A percentile compares a stretch with the other conserved stretches of the same genome.
Conservation (phyloP, 2,113 vertebrate genomes). For the Terrapene triunguis region DNA sequence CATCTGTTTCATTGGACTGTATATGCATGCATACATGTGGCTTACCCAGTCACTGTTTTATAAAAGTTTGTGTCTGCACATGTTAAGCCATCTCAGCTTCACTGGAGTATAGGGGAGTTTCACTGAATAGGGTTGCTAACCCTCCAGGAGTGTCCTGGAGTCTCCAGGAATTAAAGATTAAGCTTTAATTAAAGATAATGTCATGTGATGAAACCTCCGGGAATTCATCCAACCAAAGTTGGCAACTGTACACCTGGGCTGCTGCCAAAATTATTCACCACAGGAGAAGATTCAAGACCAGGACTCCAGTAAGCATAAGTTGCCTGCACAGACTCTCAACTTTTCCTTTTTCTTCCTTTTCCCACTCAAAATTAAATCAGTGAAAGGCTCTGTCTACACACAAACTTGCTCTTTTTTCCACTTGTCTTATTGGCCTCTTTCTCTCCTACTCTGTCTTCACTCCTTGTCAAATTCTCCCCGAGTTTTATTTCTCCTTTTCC, state of each 20-base stretch:
- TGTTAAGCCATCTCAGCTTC: background rate
- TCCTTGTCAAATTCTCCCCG: background rate
- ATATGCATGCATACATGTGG: background rate
- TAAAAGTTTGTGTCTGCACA: background rate
- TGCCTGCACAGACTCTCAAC: background rate
- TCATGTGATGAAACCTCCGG: no score
- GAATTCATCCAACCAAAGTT: no score
- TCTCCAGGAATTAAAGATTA: no score
- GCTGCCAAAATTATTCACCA: background rate
- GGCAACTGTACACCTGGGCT: background rate
- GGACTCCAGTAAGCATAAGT: background rate
- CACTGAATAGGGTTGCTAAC: background rate
- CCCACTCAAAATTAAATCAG: constrained; percentile 27
- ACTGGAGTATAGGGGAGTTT: background rate
- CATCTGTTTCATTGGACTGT: background rate
- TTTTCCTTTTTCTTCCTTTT: background rate
- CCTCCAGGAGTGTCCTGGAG: no score
- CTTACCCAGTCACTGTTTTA: background rate
- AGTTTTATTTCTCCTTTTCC: background rate
- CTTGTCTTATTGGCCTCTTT: background rate
- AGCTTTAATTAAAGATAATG: no score
- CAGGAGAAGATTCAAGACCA: background rate
- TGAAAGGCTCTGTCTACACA: background rate
- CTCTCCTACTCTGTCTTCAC: background rate
- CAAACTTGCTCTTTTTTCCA: background rate